These are phyloP conservation scores for Calliopum simillimum DNA, from an alignment of 2,888 invertebrate species.

Conservation along the genomic window DNA sequence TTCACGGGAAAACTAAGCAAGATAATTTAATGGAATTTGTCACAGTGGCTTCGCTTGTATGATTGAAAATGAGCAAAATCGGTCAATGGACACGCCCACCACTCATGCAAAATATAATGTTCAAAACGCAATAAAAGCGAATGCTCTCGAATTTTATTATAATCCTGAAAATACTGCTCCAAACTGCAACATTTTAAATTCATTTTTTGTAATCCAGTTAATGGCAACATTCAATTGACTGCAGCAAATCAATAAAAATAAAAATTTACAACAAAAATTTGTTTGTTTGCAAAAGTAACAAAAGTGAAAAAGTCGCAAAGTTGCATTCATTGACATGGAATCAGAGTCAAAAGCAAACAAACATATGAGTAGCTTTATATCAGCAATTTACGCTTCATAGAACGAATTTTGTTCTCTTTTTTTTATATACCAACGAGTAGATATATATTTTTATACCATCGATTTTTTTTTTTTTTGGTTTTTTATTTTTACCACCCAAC, in stretches of 20 bases:
- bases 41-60: too few species aligned
- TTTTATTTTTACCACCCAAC: neutral
- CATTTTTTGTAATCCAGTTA: too few species aligned
- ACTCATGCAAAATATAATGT: too few species aligned
- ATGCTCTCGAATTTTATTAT: too few species aligned
- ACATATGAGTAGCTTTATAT: neutral
- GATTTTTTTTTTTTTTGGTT: neutral
- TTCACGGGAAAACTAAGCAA: too few species aligned
- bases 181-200: too few species aligned
- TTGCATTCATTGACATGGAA: neutral
- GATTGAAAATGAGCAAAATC: too few species aligned
- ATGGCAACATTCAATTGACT: neutral
- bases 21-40: too few species aligned
- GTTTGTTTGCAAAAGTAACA: neutral
- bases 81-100: too few species aligned
- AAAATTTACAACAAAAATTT: neutral
- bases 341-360: neutral
- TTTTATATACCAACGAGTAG: neutral
- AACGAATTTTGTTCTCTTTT: neutral
- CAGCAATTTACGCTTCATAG: constrained; percentile 15
- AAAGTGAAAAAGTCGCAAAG: neutral
- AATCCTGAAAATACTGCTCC: too few species aligned
- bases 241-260: constrained; percentile 6
- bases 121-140: too few species aligned
- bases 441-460: neutral